These are phyloP conservation scores for Parauchenoglanis punctatus DNA, from an alignment of 2,797 vertebrate species.

Conservation along the genomic window DNA sequence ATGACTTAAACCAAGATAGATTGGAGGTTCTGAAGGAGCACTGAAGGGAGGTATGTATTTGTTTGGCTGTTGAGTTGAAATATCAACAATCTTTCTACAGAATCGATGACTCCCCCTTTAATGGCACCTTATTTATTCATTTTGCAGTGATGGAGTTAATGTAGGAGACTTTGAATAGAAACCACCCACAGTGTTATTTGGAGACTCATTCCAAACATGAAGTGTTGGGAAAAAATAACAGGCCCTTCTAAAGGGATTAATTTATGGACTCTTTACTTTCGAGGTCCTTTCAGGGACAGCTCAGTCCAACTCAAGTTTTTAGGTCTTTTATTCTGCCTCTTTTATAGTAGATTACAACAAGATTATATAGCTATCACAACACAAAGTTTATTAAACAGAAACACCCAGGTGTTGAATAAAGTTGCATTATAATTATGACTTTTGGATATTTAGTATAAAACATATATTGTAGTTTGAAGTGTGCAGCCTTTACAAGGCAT, in stretches of 20 bases:
- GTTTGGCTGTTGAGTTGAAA: too few species aligned
- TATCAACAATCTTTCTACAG: too few species aligned
- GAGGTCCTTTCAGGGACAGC: neutral
- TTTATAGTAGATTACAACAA: neutral
- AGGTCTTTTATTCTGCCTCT: neutral
- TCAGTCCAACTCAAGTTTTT: neutral
- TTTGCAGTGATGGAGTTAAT: neutral
- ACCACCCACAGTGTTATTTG: neutral
- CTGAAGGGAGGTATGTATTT: too few species aligned
- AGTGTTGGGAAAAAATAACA: neutral
- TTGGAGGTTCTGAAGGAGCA: too few species aligned
- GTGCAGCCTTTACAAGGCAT: neutral
- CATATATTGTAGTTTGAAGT: neutral
- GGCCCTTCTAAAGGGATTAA: neutral
- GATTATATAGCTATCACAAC: neutral
- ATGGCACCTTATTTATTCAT: neutral
- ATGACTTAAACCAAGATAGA: too few species aligned
- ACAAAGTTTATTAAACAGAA: neutral
- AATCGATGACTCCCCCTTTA: too few species aligned
- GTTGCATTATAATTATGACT: neutral
- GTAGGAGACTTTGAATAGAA: neutral
- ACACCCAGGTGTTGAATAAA: neutral
- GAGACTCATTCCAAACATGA: neutral
- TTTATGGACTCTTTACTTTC: neutral
- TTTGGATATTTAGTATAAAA: neutral